Percentiles rank a stretch among this genome's conserved stretches.
Conservation (phyloP, 2,797 vertebrate species). For the Allobates femoralis region DNA sequence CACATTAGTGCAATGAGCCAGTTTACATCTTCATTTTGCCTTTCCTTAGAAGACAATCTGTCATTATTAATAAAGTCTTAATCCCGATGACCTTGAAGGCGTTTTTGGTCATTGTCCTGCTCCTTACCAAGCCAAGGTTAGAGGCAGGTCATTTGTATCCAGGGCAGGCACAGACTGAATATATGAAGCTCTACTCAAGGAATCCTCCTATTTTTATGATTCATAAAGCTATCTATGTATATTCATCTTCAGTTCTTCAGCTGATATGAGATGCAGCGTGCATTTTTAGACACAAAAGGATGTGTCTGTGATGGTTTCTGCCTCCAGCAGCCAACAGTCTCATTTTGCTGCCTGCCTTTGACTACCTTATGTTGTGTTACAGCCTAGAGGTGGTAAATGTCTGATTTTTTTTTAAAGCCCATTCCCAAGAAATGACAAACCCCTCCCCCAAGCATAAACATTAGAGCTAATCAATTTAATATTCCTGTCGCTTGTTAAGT, state of each 20-base stretch:
- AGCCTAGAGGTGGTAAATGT: constrained; percentile 5
- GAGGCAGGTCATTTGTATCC: background rate
- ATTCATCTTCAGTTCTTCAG: background rate
- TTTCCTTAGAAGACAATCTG: background rate
- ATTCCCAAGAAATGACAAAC: background rate
- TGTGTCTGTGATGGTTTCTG: background rate
- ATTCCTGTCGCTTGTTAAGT: constrained; percentile 38
- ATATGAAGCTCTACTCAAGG: background rate
- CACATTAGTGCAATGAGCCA: background rate
- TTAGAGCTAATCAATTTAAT: constrained; percentile 37
- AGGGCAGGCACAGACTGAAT: background rate
- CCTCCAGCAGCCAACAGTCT: constrained; percentile 24
- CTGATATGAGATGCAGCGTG: background rate
- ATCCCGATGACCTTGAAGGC: background rate
- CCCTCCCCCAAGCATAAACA: constrained; percentile 32
- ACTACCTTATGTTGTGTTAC: background rate
- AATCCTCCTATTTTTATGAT: background rate
- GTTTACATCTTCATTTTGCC: background rate
- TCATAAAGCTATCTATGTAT: background rate
- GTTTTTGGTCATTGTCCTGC: background rate
- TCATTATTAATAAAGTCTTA: background rate
- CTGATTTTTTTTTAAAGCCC: background rate
- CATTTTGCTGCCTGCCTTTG: constrained; percentile 18
- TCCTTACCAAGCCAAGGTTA: background rate
- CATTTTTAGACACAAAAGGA: constrained; percentile 12